Percentiles rank a stretch among this genome's conserved stretches.
Conservation (phyloP, 2,888 invertebrate genomes). For the Coelogynopora nodosa region DNA sequence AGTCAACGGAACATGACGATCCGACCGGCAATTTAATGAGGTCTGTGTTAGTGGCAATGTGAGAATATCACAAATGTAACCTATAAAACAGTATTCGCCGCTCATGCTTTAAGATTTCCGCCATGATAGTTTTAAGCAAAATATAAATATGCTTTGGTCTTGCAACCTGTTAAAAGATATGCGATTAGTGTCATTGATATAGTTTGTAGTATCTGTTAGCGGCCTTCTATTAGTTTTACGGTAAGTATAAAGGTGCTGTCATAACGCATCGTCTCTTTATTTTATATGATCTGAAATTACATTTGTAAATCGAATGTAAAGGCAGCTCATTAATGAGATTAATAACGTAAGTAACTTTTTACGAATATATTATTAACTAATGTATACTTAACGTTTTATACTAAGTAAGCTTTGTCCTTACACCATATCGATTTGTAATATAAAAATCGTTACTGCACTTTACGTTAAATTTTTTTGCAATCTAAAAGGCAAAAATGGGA, state of each 20-base stretch:
- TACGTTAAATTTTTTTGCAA: too few species aligned
- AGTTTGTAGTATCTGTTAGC: neutral
- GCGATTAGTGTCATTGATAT: neutral
- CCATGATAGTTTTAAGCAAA: slow-evolving; percentile 17
- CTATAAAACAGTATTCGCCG: slow-evolving; percentile 7
- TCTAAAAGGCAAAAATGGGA: too few species aligned
- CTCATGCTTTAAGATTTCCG: neutral
- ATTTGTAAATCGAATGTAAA: too few species aligned
- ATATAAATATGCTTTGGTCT: neutral
- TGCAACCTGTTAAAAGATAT: neutral
- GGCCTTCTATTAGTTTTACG: neutral
- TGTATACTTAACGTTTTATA: too few species aligned
- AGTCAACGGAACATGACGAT: slow-evolving; percentile 12
- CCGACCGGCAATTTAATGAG: slow-evolving; percentile 31
- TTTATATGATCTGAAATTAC: too few species aligned
- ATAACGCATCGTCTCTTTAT: neutral
- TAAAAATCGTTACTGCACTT: too few species aligned
- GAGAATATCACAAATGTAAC: slow-evolving; percentile 9
- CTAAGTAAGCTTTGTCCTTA: too few species aligned
- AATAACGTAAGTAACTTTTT: too few species aligned
- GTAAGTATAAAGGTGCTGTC: neutral
- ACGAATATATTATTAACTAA: too few species aligned
- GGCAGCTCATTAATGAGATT: too few species aligned
- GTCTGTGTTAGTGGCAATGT: slow-evolving; percentile 31
- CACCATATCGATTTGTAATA: too few species aligned